Evolutionary conservation across 2,113 vertebrate species (phyloP).

Genomic region (Platysteira castanea): DNA sequence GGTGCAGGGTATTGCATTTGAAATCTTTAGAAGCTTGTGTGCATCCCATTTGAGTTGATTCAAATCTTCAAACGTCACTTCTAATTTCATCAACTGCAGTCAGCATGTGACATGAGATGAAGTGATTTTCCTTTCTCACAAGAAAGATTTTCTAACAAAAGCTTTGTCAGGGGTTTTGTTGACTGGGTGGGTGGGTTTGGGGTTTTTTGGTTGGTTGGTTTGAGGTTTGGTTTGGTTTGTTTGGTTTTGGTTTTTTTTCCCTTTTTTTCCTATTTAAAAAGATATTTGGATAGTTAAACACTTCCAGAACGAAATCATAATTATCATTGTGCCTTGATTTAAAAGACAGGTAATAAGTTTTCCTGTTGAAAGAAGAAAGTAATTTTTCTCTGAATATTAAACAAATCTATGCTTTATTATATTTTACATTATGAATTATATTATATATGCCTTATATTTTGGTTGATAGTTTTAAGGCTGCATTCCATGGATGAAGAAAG

Average conservation of each 20-base stretch:
- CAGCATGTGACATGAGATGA: rapidly evolving
- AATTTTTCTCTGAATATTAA: not conserved
- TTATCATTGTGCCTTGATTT: not conserved
- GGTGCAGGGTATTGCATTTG: not conserved
- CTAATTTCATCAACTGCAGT: not conserved
- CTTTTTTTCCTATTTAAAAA: not conserved
- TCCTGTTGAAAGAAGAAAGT: not conserved
- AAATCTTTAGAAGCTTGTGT: not conserved
- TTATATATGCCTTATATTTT: not conserved
- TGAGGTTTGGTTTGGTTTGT: not conserved
- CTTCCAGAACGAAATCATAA: not conserved
- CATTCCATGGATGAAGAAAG: not conserved
- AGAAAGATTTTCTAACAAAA: not conserved
- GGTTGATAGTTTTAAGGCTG: not conserved
- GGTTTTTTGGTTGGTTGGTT: not conserved
- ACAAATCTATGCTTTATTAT: not conserved
- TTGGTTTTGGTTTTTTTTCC: not conserved
- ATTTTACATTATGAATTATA: not conserved
- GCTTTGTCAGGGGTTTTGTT: rapidly evolving
- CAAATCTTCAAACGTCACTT: not conserved
- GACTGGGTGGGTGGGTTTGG: rapidly evolving
- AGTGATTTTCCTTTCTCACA: not conserved
- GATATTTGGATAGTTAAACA: not conserved
- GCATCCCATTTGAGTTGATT: not conserved
- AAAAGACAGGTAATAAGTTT: not conserved